Evolutionary conservation across 2,888 invertebrate species (phyloP).

Genomic region (Nomada hirtipes): DNA sequence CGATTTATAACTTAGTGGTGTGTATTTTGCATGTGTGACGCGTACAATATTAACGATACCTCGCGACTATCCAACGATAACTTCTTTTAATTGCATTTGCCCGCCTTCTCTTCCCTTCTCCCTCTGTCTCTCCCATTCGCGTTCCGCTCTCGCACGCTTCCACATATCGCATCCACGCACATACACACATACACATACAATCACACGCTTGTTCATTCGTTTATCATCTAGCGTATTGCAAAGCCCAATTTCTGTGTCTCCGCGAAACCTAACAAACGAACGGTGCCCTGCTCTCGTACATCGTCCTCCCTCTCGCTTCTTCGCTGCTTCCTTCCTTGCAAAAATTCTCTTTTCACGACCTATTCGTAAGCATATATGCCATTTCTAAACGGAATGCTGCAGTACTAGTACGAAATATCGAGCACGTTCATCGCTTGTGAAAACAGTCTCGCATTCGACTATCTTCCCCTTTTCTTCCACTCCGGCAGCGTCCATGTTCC

Average conservation of each 20-base stretch:
- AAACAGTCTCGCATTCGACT: no score
- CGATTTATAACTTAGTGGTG: slow-evolving; percentile 67
- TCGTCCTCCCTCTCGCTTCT: background rate
- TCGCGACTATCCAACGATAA: slow-evolving; percentile 69
- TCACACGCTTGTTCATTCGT: slow-evolving; percentile 42
- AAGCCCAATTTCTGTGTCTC: slow-evolving; percentile 63
- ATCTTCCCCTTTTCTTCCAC: slow-evolving; percentile 1
- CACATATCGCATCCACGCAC: background rate
- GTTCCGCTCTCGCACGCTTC: no score
- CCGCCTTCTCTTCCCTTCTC: background rate
- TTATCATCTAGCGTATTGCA: slow-evolving; percentile 68
- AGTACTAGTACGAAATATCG: no score
- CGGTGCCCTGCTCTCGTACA: background rate
- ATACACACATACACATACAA: background rate
- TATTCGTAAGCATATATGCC: no score
- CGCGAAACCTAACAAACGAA: slow-evolving; percentile 31
- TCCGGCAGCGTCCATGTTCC: background rate
- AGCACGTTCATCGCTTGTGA: no score
- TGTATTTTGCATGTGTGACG: slow-evolving; percentile 14
- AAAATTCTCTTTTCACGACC: no score
- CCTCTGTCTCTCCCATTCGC: background rate
- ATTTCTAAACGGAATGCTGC: no score
- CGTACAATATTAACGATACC: slow-evolving; percentile 61
- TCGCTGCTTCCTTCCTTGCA: background rate
- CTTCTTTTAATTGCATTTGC: slow-evolving; percentile 18